Conservation (phyloP, 2,888 invertebrate genomes). For the Alsophila aescularia region DNA sequence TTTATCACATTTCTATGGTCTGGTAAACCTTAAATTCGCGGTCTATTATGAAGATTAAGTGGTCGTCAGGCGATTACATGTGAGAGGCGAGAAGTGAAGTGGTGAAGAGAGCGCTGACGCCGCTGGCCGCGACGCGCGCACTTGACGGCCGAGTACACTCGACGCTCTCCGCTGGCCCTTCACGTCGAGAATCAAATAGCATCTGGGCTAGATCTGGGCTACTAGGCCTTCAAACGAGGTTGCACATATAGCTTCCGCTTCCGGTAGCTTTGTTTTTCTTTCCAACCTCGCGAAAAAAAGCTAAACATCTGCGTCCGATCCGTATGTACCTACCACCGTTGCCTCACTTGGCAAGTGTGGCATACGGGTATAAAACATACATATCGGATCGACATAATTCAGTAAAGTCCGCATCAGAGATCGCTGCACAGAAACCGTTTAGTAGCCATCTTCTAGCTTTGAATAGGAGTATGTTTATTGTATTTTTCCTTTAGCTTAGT, state of each 20-base stretch:
- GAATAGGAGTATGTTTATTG: too few relatives aligned
- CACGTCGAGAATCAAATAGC: slow-evolving; percentile 40
- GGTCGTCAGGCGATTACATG: slow-evolving; percentile 46
- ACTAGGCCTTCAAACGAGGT: slow-evolving; percentile 29
- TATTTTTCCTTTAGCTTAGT: too few relatives aligned
- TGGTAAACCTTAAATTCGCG: slow-evolving; percentile 13
- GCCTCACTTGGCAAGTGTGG: too few relatives aligned
- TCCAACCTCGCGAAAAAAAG: neutral
- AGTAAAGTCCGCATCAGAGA: too few relatives aligned
- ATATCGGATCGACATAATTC: too few relatives aligned
- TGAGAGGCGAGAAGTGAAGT: slow-evolving; percentile 42
- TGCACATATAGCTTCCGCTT: neutral
- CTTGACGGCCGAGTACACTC: slow-evolving; percentile 30
- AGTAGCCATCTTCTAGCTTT: too few relatives aligned
- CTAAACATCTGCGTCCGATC: neutral
- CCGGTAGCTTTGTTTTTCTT: slow-evolving; percentile 11
- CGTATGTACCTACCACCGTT: neutral
- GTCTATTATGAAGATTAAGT: slow-evolving; percentile 37
- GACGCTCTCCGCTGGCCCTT: slow-evolving; percentile 29
- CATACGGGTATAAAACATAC: too few relatives aligned
- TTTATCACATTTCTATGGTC: too few relatives aligned
- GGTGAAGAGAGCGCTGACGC: slow-evolving; percentile 40
- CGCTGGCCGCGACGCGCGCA: slow-evolving; percentile 41
- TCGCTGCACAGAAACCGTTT: too few relatives aligned
- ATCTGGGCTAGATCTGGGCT: slow-evolving; percentile 37